Base-by-base conservation (phyloP, 2,888 invertebrate genomes). In the Unio pictorum region DNA sequence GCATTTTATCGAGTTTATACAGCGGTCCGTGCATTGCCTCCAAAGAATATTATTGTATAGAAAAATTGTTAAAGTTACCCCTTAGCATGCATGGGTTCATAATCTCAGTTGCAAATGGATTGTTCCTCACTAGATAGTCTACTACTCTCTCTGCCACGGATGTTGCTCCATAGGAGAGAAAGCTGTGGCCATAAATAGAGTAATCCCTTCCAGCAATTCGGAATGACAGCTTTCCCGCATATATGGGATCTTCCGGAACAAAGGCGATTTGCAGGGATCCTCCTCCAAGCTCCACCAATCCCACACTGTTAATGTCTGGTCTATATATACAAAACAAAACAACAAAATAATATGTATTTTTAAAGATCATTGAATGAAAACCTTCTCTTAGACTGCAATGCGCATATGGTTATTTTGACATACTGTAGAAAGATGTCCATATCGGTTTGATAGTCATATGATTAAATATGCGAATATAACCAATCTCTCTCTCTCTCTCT, bases 231-330 rank as follows among this genome's bases (percentile, higher is more conserved):
- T 88, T 87, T 64, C 87, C 84, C 54, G 86, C 85, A 57, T 86
- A 85, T 20, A 88, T 79, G 1, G 85, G 84, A 15, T 81, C 84
- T 2, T 80, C 78, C 4, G 87, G 87, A 23, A 86, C 84, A 74
- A 90, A 91, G 4, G 91, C 91, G 55, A 92, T 91, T 81, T 92
- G 92, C 55, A 90, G 87, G 23, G 91, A 91, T 0, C 91, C 92
- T 30, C 92, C 92, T 20, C 92, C 92, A 88, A 92, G 90, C 81
- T 92, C 92, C 68, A 92, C 84, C 80, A 92, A 88, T 30, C 92
- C 91, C 5, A 89, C 86, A n/a, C 89, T 90, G 59, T 82, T 74
- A 45, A 11, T 45, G 15, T 45, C 11, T 15, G 45, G 45, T 11
- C 45, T 45, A 45, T 45, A 45, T 45, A 15, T 3, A 34, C 4